Conservation (phyloP, 2,113 vertebrate genomes). For the Takifugu flavidus region DNA sequence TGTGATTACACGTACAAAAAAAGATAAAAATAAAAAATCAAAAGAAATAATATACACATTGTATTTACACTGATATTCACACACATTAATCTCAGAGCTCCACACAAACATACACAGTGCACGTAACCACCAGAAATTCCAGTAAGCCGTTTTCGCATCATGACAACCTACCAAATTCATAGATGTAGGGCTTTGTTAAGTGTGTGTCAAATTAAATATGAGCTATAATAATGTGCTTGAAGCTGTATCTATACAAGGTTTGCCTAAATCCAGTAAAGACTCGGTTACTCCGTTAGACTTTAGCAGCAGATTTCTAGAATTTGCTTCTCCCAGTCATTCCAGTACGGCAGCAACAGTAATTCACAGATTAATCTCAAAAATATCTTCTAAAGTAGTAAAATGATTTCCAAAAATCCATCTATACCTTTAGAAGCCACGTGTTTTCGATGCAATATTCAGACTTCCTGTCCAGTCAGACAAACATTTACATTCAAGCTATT, state of each 20-base stretch:
- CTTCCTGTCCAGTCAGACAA: no score
- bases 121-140: conserved; percentile 19
- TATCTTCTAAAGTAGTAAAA: no score
- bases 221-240: background rate
- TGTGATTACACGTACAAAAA: conserved; percentile 8
- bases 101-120: conserved; percentile 31
- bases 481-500: no score
- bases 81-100: conserved; percentile 19
- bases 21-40: conserved; percentile 13
- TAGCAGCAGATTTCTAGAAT: background rate
- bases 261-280: background rate
- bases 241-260: background rate
- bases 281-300: background rate
- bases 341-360: no score
- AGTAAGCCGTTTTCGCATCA: conserved; percentile 18
- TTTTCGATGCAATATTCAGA: no score
- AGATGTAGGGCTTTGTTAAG: conserved; percentile 3
- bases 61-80: conserved; percentile 57
- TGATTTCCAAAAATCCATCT: no score
- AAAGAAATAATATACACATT: conserved; percentile 24
- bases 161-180: conserved; percentile 30
- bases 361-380: no score
- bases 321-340: no score
- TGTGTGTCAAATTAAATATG: background rate
- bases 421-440: no score